Conservation (phyloP, 1,140 invertebrate genomes). For the Temnothorax longispinosus region DNA sequence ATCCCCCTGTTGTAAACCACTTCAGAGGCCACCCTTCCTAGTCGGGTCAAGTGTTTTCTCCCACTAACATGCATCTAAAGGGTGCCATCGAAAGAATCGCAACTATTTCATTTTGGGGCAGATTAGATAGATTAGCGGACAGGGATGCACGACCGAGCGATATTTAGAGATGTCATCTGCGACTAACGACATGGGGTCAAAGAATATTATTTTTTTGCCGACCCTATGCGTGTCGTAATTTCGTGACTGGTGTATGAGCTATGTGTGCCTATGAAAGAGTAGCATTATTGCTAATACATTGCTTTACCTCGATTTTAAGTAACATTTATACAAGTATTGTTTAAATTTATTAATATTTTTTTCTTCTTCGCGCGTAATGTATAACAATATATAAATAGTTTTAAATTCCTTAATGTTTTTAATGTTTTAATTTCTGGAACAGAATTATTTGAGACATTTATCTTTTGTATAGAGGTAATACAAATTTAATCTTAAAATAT, state of each 20-base stretch:
- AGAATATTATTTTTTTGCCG: constrained; percentile 67
- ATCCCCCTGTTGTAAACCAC: constrained; percentile 69
- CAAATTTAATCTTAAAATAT: background rate
- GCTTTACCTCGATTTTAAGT: background rate
- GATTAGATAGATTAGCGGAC: constrained; percentile 77
- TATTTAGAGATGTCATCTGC: constrained; percentile 63
- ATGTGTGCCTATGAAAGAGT: background rate
- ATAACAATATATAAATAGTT: background rate
- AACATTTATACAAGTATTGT: background rate
- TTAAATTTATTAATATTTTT: background rate
- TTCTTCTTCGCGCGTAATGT: background rate
- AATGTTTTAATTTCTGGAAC: background rate
- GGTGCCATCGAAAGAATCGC: constrained; percentile 71
- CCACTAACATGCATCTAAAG: constrained; percentile 57
- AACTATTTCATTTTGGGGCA: constrained; percentile 78
- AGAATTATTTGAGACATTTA: background rate
- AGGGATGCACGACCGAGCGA: constrained; percentile 54
- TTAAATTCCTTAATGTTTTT: background rate
- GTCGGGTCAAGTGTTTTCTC: constrained; percentile 73
- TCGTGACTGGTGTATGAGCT: background rate
- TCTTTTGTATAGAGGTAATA: background rate
- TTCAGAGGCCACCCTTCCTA: constrained; percentile 44
- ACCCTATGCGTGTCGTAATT: constrained; percentile 14
- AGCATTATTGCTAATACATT: background rate
- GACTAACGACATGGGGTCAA: constrained; percentile 25